Evolutionary conservation across 2,797 vertebrate species (phyloP), one percentile per base, ranked within the genome.

Genomic region (Pogonophryne albipinna): DNA sequence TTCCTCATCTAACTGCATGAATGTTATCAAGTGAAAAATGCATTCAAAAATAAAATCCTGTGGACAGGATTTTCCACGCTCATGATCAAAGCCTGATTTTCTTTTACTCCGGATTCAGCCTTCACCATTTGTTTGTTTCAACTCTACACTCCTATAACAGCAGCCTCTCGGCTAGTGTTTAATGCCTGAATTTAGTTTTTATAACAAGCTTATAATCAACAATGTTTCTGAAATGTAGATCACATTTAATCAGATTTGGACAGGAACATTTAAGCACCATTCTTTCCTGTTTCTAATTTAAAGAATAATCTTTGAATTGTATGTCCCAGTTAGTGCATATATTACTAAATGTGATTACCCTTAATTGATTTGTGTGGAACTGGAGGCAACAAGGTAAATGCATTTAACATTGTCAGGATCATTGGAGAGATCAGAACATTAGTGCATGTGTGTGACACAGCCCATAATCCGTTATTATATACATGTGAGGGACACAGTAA

Each of bases 71-170:
- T 96, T 94, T 94, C 95, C 93, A 96, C 94, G 95, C 93, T 95
- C 91, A 85, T 95, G 95, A 96, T 96, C 95, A 96, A 96, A 95
- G 95, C 95, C 95, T 95, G 94, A 96, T 96, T 95, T 95, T 95
- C 94, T 94, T 95, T 94, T 93, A 93, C 93, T 94, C 92, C 34
- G 86, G 92, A 93, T 94, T 95, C 94, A 94, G 94, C 92, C 92
- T 92, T 90, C 91, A 91, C 90, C 93, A 88, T 94, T 95, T 95
- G 93, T 95, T 95, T 95, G 94, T 95, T 95, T 94, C 88, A 87
- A 91, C 93, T 91, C 88, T 38, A 77, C 86, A 87, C 90, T 92
- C 84, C 49, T 89, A 83, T 80, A 87, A 78, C 88, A 82, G 79
- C 88, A 87, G 88, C 82, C 82, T 87, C 79, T 87, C 78, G 44